Evolutionary conservation across 2,113 vertebrate species (phyloP).

Genomic region (Phaethornis superciliosus): DNA sequence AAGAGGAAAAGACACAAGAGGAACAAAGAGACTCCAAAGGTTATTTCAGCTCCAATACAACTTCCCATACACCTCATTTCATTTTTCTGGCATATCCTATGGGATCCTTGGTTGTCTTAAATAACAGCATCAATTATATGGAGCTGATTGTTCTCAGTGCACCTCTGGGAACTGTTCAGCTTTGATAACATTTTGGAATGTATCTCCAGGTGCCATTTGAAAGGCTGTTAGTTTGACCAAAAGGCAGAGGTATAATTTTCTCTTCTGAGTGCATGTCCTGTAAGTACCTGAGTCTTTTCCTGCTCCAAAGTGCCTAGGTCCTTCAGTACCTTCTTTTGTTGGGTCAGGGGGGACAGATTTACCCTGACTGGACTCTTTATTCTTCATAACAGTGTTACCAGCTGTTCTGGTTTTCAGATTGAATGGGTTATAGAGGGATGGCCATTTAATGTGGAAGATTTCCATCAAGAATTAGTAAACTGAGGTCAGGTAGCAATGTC

Average conservation of each 20-base stretch:
- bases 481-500: neutral
- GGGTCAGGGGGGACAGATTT: neutral
- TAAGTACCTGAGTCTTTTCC: neutral
- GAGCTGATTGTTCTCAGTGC: neutral
- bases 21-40: fast-evolving
- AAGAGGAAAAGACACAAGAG: neutral
- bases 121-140: neutral
- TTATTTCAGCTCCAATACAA: neutral
- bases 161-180: neutral
- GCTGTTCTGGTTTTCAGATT: neutral
- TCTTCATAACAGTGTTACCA: neutral
- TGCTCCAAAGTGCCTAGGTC: neutral
- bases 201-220: neutral
- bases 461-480: neutral
- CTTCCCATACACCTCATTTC: neutral
- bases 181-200: neutral
- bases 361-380: neutral
- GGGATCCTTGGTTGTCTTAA: neutral
- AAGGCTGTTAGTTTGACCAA: neutral
- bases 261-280: neutral
- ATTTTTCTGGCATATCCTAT: neutral
- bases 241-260: neutral
- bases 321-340: neutral
- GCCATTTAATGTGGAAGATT: neutral
- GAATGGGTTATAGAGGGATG: neutral